Base-by-base conservation (phyloP, 1,140 invertebrate species). In the Tribolium castaneum region DNA sequence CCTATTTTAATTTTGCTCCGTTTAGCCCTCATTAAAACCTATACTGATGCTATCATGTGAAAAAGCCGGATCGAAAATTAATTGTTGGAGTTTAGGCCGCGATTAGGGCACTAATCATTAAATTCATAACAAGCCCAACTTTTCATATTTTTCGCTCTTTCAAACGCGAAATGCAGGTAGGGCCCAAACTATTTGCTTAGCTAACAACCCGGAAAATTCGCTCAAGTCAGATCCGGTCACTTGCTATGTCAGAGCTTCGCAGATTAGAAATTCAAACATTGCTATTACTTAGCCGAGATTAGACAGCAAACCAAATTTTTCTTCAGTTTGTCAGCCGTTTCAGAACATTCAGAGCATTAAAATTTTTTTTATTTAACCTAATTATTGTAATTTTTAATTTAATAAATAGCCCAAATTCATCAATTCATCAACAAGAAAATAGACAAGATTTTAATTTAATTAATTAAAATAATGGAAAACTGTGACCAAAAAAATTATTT, bases 21-120 rank as follows among this genome's bases (percentile, higher is more conserved):
- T 50, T 71, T 62, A 79, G 76, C 78, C 73, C 78, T 54, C 62
- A 76, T 79, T 72, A 51, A 75, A 59, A 70, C 14, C 73, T 71
- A 56, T 76, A 76, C 59, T 25, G 14, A 73, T 73, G 70, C 70
- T 45, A 56, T 59, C 66, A 73, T 78, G 66, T 54, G 62, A 50
- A 70, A 71, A 70, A 52, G 39, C 49, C 50, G 54, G 59, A 76
- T 73, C 13, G 13, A 52, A 54, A 73, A 66, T 66, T 66, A 66
- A 66, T 66, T 66, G 59, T 66, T 22, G 13, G 35, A 30, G 30
- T 66, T 66, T 66, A 66, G 30, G 30, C 34, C 59, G 35, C 59
- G 71, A 73, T 73, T 73, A 51, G 13, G 34, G 62, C n/a, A 12
- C 12, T 16, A 30, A n/a, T 62, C 9, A 30, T n/a, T n/a, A 12